These are phyloP conservation scores for Myopa tessellatipennis DNA, from an alignment of 2,888 invertebrate genomes.

Conservation along the genomic window DNA sequence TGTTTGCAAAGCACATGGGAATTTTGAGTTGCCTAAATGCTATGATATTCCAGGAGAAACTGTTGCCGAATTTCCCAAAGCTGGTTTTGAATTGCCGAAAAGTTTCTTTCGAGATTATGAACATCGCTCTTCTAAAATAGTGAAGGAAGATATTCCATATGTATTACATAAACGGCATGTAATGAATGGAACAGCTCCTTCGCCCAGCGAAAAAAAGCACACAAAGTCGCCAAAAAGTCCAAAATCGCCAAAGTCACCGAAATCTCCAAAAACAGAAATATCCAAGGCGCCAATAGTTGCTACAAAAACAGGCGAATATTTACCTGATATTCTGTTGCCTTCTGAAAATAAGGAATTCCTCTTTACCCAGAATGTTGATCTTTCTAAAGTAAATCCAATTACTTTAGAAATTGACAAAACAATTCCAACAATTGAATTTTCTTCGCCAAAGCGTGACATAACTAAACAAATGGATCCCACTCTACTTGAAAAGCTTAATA, in stretches of 20 bases:
- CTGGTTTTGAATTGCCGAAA: conserved; percentile 78
- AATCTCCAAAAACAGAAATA: conserved; percentile 70
- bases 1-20: conserved; percentile 78
- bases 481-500: conserved; percentile 76
- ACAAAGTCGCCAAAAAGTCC: conserved; percentile 73
- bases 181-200: conserved; percentile 84
- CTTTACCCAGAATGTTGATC: conserved; percentile 80
- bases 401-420: conserved; percentile 79
- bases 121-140: conserved; percentile 68
- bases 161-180: conserved; percentile 86
- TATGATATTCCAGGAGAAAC: conserved; percentile 65
- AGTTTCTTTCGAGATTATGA: conserved; percentile 79
- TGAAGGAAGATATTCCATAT: conserved; percentile 83
- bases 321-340: conserved; percentile 70
- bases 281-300: conserved; percentile 51
- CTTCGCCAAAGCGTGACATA: conserved; percentile 79
- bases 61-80: conserved; percentile 72
- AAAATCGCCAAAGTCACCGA: conserved; percentile 75
- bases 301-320: conserved; percentile 63
- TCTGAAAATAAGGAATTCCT: conserved; percentile 73
- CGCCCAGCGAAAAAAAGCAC: conserved; percentile 69
- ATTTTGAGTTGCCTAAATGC: conserved; percentile 74
- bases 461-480: conserved; percentile 77
- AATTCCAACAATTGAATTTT: conserved; percentile 71
- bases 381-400: conserved; percentile 79